Evolutionary conservation across 2,113 vertebrate genomes (phyloP).

Genomic region (Lepus europaeus): DNA sequence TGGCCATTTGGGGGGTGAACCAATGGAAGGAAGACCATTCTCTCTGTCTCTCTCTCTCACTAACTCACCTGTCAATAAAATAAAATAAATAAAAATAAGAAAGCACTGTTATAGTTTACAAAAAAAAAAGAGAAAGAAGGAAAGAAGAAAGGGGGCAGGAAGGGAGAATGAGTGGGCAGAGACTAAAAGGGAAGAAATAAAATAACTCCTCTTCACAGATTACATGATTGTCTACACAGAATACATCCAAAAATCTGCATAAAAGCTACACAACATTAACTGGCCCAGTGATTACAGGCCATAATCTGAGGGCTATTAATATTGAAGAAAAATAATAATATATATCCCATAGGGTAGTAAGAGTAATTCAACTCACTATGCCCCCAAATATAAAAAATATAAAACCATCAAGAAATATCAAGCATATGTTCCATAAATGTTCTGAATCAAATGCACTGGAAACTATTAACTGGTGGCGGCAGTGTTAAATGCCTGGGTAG

Average conservation of each 20-base stretch:
- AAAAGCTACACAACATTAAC: conserved; percentile 1
- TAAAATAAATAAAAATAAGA: background rate
- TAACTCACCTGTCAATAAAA: background rate
- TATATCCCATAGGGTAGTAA: background rate
- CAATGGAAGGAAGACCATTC: too few species aligned
- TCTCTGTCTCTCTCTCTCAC: too few species aligned
- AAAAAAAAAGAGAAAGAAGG: too few species aligned
- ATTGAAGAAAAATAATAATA: conserved; percentile 2
- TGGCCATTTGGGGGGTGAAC: too few species aligned
- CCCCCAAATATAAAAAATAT: conserved; percentile 35
- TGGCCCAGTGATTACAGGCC: background rate
- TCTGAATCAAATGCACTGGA: conserved; percentile 40
- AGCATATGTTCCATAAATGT: background rate
- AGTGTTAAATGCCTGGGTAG: background rate
- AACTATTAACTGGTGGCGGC: background rate
- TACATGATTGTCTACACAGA: background rate
- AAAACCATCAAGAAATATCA: conserved; percentile 27
- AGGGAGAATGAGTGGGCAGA: background rate
- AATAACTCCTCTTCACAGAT: background rate
- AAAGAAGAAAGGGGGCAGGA: background rate
- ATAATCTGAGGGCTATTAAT: background rate
- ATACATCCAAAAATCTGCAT: conserved; percentile 1
- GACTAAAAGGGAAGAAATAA: background rate
- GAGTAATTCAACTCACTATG: conserved; percentile 3
- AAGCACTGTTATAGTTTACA: too few species aligned